Percentiles rank a stretch among this genome's conserved stretches.
phyloP scores from a whole-genome alignment of 2,113 vertebrate species.

The Oreochromis niloticus region DNA sequence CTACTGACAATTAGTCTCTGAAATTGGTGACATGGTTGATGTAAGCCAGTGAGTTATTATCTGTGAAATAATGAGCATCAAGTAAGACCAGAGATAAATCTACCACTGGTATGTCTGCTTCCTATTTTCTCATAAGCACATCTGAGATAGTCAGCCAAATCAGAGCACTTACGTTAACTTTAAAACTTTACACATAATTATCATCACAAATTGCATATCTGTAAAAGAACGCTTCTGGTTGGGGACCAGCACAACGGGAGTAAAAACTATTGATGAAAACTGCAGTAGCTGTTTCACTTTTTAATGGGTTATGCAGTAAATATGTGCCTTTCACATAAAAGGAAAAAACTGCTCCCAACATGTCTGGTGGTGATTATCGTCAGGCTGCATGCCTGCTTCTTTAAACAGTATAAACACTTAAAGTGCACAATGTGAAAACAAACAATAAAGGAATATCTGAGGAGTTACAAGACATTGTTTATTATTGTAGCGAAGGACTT shows the following conservation, averaged over 20 bases:
- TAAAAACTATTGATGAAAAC: background rate
- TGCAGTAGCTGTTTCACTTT: background rate
- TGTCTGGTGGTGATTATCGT: constrained; percentile 37
- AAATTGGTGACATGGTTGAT: constrained; percentile 14
- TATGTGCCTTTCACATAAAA: constrained; percentile 8
- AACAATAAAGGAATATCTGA: background rate
- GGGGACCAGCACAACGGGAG: background rate
- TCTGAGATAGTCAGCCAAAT: background rate
- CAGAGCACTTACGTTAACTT: background rate
- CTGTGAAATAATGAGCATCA: constrained; percentile 31
- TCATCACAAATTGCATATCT: background rate
- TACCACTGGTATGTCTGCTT: background rate
- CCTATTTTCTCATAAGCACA: background rate
- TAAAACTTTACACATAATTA: background rate
- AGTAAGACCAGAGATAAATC: constrained; percentile 18
- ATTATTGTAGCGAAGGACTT: background rate
- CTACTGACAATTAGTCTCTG: background rate
- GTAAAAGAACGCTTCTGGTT: background rate
- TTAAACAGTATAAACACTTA: constrained; percentile 10
- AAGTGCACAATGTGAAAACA: constrained; percentile 3
- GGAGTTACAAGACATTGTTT: background rate
- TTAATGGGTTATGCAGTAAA: constrained; percentile 36
- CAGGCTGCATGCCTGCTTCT: constrained; percentile 3
- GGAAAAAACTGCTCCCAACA: background rate
- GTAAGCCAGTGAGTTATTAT: constrained; percentile 36